A percentile compares a stretch with the other conserved stretches of the same genome.
These are phyloP conservation scores for Drepana falcataria DNA, from an alignment of 2,888 invertebrate species.

Conservation along the genomic window DNA sequence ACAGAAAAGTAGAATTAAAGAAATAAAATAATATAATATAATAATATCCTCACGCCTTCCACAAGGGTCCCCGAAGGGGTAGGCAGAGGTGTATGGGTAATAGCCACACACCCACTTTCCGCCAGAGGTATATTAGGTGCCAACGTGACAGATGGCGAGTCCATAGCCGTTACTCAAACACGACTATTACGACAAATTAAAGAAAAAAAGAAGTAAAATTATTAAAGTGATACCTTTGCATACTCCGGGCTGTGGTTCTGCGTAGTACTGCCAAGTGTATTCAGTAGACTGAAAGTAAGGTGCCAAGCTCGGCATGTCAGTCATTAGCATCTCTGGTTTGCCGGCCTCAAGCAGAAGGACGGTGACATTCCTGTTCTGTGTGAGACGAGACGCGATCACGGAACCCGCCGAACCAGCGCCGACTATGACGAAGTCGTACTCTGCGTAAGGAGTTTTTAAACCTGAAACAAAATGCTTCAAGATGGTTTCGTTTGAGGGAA, in stretches of 20 bases:
- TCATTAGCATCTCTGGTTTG: slow-evolving; percentile 67
- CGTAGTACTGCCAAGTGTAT: slow-evolving; percentile 85
- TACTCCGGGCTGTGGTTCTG: slow-evolving; percentile 80
- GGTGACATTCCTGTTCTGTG: slow-evolving; percentile 54
- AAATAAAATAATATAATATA: no score
- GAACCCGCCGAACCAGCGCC: slow-evolving; percentile 80
- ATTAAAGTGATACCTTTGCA: slow-evolving; percentile 67
- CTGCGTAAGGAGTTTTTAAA: slow-evolving; percentile 42
- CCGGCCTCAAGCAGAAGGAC: slow-evolving; percentile 62
- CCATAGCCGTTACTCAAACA: no score
- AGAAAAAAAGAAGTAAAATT: not conserved
- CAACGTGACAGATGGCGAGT: no score
- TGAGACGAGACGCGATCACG: slow-evolving; percentile 71
- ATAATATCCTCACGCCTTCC: no score
- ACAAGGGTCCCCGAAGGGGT: no score
- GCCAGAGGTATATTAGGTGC: no score
- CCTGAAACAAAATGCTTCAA: slow-evolving; percentile 30
- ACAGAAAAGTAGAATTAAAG: no score
- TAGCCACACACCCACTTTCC: no score
- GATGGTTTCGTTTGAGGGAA: no score
- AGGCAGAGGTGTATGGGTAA: no score
- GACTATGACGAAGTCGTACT: slow-evolving; percentile 77
- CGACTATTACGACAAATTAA: no score
- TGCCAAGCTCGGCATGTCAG: slow-evolving; percentile 77
- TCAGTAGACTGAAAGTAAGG: slow-evolving; percentile 79